Evolutionary conservation across 1,140 invertebrate species (phyloP).

Genomic region (Ericerus pela): DNA sequence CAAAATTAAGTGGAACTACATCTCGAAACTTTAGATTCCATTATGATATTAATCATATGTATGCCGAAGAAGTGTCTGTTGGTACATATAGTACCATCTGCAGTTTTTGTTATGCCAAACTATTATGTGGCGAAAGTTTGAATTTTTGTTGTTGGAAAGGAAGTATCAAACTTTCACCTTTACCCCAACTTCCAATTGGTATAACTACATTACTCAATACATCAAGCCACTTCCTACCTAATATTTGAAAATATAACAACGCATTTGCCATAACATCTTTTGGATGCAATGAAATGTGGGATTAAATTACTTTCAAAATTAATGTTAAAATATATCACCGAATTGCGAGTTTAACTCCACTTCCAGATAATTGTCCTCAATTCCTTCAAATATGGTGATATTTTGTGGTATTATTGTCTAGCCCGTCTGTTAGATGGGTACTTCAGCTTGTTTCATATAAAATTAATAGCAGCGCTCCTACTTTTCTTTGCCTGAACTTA

Average conservation of each 20-base stretch:
- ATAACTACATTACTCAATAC: not conserved
- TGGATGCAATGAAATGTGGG: not conserved
- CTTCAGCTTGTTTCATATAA: too few relatives aligned
- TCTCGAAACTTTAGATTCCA: too few relatives aligned
- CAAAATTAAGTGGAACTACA: too few relatives aligned
- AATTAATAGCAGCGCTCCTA: too few relatives aligned
- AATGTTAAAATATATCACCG: not conserved
- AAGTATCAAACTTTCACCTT: not conserved
- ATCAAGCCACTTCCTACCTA: not conserved
- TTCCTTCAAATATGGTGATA: not conserved
- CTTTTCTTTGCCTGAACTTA: too few relatives aligned
- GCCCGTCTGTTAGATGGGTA: too few relatives aligned
- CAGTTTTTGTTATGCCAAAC: not conserved
- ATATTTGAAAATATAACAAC: not conserved
- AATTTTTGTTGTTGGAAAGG: not conserved
- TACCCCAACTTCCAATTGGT: not conserved
- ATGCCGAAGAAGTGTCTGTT: not conserved
- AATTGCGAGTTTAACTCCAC: not conserved
- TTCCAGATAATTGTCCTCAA: not conserved
- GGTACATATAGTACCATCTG: not conserved
- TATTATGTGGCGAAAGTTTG: not conserved
- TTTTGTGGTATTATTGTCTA: too few relatives aligned
- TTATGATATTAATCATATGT: not conserved
- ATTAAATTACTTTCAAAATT: not conserved
- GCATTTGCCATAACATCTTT: not conserved